These are phyloP conservation scores for Conistra vaccinii DNA, from an alignment of 2,888 invertebrate genomes.

Conservation along the genomic window DNA sequence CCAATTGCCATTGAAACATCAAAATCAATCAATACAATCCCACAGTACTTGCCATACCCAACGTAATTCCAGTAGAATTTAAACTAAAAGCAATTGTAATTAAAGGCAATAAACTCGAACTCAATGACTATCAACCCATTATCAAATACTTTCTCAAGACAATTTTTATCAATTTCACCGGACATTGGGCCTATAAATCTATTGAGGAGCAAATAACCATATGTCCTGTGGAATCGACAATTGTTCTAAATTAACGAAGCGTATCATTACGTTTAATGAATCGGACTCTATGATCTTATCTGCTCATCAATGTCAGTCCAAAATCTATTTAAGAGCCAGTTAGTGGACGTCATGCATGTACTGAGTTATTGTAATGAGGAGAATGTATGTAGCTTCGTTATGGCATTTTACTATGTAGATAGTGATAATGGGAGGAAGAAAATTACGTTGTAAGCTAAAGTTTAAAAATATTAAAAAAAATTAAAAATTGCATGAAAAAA, in stretches of 20 bases:
- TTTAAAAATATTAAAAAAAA: too few relatives aligned
- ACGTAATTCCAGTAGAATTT: constrained; percentile 56
- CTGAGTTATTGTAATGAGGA: constrained; percentile 62
- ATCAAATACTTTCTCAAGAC: constrained; percentile 67
- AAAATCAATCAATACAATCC: constrained; percentile 44
- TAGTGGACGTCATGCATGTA: constrained; percentile 67
- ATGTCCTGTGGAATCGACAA: constrained; percentile 81
- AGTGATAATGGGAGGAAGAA: neutral
- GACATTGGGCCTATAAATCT: constrained; percentile 75
- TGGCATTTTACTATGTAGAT: constrained; percentile 2
- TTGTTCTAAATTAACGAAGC: constrained; percentile 89
- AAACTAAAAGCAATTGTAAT: constrained; percentile 55
- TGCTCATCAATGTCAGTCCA: constrained; percentile 84
- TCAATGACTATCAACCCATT: constrained; percentile 59
- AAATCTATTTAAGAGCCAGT: constrained; percentile 82
- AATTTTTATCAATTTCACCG: constrained; percentile 79
- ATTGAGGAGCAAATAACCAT: constrained; percentile 75
- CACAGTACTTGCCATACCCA: constrained; percentile 49
- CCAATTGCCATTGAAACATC: constrained; percentile 7
- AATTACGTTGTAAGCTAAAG: neutral
- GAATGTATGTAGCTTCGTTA: constrained; percentile 33
- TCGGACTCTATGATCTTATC: constrained; percentile 85
- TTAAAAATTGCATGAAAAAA: too few relatives aligned
- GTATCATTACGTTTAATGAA: constrained; percentile 88
- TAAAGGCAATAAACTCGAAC: constrained; percentile 60